Conservation (phyloP, 2,113 vertebrate genomes). For the Tragelaphus buxtoni region DNA sequence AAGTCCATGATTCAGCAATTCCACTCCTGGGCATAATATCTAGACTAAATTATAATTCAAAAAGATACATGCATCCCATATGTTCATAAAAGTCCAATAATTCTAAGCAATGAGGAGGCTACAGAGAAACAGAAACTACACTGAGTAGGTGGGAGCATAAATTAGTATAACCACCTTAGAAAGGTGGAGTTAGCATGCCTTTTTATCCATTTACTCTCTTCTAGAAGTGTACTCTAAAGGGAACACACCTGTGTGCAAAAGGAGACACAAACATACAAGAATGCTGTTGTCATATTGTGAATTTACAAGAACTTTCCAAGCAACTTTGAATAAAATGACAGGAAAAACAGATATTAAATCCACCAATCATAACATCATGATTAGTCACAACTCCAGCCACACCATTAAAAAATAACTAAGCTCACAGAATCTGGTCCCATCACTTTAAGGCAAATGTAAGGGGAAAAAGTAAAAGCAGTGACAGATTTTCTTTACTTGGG, state of each 20-base stretch:
- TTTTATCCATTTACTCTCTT: background rate
- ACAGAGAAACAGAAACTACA: background rate
- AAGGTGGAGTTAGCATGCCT: background rate
- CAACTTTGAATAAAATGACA: background rate
- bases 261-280: background rate
- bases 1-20: background rate
- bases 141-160: background rate
- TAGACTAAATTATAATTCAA: background rate
- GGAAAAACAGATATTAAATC: background rate
- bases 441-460: background rate
- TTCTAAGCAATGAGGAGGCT: background rate
- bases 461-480: background rate
- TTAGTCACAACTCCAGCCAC: accelerated
- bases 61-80: background rate
- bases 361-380: accelerated
- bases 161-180: too few relatives aligned
- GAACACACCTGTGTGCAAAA: background rate
- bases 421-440: background rate
- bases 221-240: background rate
- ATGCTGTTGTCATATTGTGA: background rate
- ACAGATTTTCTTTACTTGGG: background rate
- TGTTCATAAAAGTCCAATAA: background rate
- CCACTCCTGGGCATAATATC: background rate
- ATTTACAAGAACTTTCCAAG: background rate
- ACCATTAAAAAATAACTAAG: background rate